Evolutionary conservation across 2,113 vertebrate species (phyloP).

Genomic region (Rhizomys pruinosus): DNA sequence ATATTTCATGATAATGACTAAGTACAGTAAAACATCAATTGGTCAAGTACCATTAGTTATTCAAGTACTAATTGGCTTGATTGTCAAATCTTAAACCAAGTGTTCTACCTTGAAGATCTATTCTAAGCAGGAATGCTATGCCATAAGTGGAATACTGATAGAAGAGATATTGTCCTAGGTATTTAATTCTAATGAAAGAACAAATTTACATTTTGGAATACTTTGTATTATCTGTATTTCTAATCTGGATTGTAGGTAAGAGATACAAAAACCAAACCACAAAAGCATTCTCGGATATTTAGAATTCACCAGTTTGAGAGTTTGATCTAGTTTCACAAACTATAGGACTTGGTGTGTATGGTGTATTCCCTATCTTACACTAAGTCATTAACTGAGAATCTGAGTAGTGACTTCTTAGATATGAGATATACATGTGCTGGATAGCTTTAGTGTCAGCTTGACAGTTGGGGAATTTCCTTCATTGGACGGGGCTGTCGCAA

Average conservation of each 20-base stretch:
- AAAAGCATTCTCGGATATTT: background rate
- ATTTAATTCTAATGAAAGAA: constrained; percentile 21
- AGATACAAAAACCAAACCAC: background rate
- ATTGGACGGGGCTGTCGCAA: too few relatives aligned
- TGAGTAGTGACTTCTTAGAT: background rate
- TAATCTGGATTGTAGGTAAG: constrained; percentile 13
- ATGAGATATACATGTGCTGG: background rate
- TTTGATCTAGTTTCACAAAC: background rate
- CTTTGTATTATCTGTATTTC: background rate
- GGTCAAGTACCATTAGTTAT: constrained; percentile 1
- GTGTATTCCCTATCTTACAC: background rate
- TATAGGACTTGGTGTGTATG: background rate
- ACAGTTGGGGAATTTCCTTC: too few relatives aligned
- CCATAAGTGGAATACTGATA: background rate
- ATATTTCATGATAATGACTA: constrained; percentile 11
- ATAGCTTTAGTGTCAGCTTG: too few relatives aligned
- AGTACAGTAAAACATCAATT: constrained; percentile 17
- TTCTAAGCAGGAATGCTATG: background rate
- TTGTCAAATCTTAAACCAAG: background rate
- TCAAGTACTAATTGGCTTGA: constrained; percentile 1
- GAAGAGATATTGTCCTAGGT: background rate
- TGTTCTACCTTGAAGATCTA: background rate
- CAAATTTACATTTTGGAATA: background rate
- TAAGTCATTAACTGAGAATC: background rate
- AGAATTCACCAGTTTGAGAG: background rate